These are phyloP conservation scores for Merluccius polli DNA, from an alignment of 2,797 vertebrate species.

Conservation along the genomic window DNA sequence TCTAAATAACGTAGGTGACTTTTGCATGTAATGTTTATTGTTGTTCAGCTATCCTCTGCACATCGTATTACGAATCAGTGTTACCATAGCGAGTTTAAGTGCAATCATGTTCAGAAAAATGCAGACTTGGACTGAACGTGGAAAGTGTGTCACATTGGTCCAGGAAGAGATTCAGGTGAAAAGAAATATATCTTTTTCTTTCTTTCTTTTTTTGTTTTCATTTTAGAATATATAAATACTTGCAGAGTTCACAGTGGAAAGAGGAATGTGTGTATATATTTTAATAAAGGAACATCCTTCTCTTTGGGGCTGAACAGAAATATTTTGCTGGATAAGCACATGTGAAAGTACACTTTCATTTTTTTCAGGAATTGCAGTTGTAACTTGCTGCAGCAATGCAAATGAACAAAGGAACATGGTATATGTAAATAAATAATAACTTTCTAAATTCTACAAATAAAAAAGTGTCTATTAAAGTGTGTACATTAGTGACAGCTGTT, in stretches of 20 bases:
- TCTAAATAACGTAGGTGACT: conserved; percentile 69
- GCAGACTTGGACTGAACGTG: conserved; percentile 75
- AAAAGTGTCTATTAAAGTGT: conserved; percentile 70
- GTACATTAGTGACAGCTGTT: conserved; percentile 73
- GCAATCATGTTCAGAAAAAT: conserved; percentile 85
- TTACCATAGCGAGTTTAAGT: conserved; percentile 82
- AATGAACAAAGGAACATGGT: conserved; percentile 63
- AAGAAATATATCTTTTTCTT: conserved; percentile 21
- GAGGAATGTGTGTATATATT: conserved; percentile 78
- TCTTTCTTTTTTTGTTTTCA: conserved; percentile 49
- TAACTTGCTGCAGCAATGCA: conserved; percentile 63
- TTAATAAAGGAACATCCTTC: conserved; percentile 72
- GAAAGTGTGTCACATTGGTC: conserved; percentile 78
- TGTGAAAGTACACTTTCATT: conserved; percentile 67
- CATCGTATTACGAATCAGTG: conserved; percentile 90
- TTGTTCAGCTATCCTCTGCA: conserved; percentile 82
- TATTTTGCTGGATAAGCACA: conserved; percentile 77
- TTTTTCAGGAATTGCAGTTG: conserved; percentile 70
- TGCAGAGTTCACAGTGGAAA: conserved; percentile 57
- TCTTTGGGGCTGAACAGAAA: conserved; percentile 66
- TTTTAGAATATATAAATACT: conserved; percentile 66
- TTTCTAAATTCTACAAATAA: conserved; percentile 74
- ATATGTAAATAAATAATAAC: conserved; percentile 68
- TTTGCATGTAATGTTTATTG: conserved; percentile 84
- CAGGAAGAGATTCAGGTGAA: conserved; percentile 81